Conservation (phyloP, 2,888 invertebrate genomes). For the Pseudococcus jackbeardsleyi region DNA sequence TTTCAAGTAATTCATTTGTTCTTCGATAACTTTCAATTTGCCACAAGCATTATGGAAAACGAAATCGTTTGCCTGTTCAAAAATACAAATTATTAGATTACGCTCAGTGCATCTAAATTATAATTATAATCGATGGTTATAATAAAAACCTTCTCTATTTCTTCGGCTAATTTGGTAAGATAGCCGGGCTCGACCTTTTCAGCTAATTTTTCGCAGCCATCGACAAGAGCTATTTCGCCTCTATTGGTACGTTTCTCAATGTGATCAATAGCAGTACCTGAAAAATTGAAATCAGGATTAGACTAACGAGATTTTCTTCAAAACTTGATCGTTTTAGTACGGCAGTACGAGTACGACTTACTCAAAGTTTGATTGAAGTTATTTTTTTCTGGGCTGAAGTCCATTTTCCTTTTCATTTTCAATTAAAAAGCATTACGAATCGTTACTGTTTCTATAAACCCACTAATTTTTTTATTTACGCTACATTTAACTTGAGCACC, state of each 20-base stretch:
- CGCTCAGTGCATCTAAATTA: too few species aligned
- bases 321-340: background rate
- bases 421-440: background rate
- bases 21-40: constrained; percentile 46
- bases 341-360: background rate
- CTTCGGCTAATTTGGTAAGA: constrained; percentile 27
- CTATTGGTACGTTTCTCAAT: background rate
- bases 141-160: constrained; percentile 46
- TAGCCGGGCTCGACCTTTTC: constrained; percentile 55
- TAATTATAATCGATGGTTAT: background rate
- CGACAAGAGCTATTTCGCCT: background rate
- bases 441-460: background rate
- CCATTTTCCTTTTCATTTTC: constrained; percentile 26
- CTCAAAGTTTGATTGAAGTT: background rate
- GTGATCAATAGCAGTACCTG: background rate
- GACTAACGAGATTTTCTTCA: background rate
- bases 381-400: background rate
- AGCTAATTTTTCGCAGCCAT: background rate
- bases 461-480: background rate
- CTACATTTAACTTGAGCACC: background rate
- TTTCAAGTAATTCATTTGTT: constrained; percentile 40
- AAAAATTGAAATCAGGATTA: background rate
- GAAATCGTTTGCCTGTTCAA: constrained; percentile 48
- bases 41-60: constrained; percentile 38
- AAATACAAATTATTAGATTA: background rate